Conservation (phyloP, 1,140 invertebrate species). For the Pogonomyrmex californicus region DNA sequence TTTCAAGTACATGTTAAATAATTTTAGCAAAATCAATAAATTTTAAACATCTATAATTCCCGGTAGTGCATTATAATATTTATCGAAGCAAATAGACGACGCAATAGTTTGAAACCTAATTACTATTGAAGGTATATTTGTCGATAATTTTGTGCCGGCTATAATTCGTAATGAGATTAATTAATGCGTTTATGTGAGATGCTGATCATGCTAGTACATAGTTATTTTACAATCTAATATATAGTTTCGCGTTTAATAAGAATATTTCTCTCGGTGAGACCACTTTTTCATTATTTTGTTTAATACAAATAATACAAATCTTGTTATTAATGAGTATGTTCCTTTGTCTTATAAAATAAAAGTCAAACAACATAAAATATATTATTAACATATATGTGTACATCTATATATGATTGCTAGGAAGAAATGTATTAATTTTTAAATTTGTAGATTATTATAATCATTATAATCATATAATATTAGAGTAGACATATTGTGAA, state of each 20-base stretch:
- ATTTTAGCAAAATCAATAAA: conserved; percentile 61
- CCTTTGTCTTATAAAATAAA: background rate
- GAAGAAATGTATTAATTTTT: background rate
- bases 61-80: conserved; percentile 37
- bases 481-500: too few species aligned
- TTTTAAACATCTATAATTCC: conserved; percentile 60
- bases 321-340: background rate
- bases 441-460: conserved; percentile 5
- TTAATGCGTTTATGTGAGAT: conserved; percentile 39
- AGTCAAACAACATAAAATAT: background rate
- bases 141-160: conserved; percentile 64
- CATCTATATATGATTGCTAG: background rate
- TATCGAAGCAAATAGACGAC: conserved; percentile 56
- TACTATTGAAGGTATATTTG: conserved; percentile 59
- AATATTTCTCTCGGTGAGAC: background rate
- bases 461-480: too few species aligned
- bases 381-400: background rate
- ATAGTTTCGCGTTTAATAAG: conserved; percentile 15
- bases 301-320: conserved; percentile 4
- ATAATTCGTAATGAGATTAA: conserved; percentile 53
- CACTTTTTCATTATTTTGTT: conserved; percentile 15
- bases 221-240: conserved; percentile 45
- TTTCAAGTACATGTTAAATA: background rate
- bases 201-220: conserved; percentile 16
- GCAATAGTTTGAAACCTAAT: conserved; percentile 65